These are phyloP conservation scores for Psammodynastes pulverulentus DNA, from an alignment of 2,113 vertebrate species.

Conservation along the genomic window DNA sequence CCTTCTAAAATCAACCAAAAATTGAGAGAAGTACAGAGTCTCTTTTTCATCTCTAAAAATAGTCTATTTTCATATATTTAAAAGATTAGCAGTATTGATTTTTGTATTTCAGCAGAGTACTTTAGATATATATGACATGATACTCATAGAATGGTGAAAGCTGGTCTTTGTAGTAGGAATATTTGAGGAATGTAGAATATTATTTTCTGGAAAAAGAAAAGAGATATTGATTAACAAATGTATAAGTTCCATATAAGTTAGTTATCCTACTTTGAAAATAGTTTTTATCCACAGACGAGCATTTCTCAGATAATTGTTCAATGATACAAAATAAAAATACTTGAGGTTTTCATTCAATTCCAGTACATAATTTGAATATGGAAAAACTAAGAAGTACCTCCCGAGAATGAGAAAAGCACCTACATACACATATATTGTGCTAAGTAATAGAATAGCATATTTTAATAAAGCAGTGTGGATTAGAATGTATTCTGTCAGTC, in stretches of 20 bases:
- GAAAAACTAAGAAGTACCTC: slow-evolving; percentile 35
- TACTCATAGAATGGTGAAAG: neutral
- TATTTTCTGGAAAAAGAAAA: slow-evolving; percentile 36
- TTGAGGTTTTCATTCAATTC: slow-evolving; percentile 36
- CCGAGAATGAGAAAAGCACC: slow-evolving; percentile 30
- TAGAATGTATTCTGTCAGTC: neutral
- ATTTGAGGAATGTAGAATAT: slow-evolving; percentile 30
- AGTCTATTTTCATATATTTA: slow-evolving; percentile 10
- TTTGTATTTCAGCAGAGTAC: slow-evolving; percentile 31
- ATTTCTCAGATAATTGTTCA: no score
- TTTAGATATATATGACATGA: slow-evolving; percentile 18
- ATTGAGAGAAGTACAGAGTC: slow-evolving; percentile 26
- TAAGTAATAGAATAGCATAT: slow-evolving; percentile 50
- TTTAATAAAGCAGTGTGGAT: neutral
- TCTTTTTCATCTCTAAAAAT: slow-evolving; percentile 30
- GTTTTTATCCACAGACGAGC: no score
- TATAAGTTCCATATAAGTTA: slow-evolving; percentile 33
- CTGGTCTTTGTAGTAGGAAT: slow-evolving; percentile 36
- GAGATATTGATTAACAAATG: neutral
- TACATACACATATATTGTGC: slow-evolving; percentile 21
- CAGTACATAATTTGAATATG: slow-evolving; percentile 10
- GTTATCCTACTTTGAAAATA: slow-evolving; percentile 24
- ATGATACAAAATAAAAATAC: slow-evolving; percentile 35
- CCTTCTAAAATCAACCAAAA: slow-evolving; percentile 31
- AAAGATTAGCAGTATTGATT: slow-evolving; percentile 46